Evolutionary conservation across 2,888 invertebrate species (phyloP).

Genomic region (Hirtodrosophila cameraria): DNA sequence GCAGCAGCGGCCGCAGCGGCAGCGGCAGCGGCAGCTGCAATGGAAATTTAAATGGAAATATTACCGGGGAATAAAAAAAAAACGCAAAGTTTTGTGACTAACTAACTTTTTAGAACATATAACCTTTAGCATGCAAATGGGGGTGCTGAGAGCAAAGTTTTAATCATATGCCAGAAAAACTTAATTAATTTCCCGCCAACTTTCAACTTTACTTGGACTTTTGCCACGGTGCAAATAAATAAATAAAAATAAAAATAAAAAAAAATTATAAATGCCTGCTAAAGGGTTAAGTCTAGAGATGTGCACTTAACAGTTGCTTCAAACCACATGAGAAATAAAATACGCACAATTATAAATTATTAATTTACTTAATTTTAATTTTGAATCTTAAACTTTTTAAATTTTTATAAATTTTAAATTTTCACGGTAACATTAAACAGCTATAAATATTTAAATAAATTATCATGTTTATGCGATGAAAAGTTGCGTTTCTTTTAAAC

Average conservation of each 20-base stretch:
- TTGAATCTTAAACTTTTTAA: too few species aligned
- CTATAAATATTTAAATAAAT: too few species aligned
- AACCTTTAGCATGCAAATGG: slow-evolving; percentile 38
- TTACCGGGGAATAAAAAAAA: slow-evolving; percentile 16
- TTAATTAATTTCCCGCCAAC: slow-evolving; percentile 70
- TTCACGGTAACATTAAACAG: too few species aligned
- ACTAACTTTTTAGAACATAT: slow-evolving; percentile 52
- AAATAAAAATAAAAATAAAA: too few species aligned
- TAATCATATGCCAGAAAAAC: slow-evolving; percentile 67
- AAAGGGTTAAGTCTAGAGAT: slow-evolving; percentile 18
- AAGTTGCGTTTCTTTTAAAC: too few species aligned
- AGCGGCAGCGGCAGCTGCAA: not conserved
- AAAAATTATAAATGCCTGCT: slow-evolving; percentile 40
- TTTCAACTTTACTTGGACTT: slow-evolving; percentile 39
- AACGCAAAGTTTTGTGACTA: slow-evolving; percentile 42
- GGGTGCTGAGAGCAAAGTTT: slow-evolving; percentile 65
- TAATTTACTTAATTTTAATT: too few species aligned
- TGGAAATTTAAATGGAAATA: slow-evolving; percentile 48
- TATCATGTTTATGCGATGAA: too few species aligned
- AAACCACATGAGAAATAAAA: too few species aligned
- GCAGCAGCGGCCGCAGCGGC: not conserved
- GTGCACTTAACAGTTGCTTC: too few species aligned
- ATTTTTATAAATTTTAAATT: too few species aligned
- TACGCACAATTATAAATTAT: too few species aligned
- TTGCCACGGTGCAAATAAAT: slow-evolving; percentile 42